Conservation (phyloP, 2,888 invertebrate species). For the Eupeodes luniger region DNA sequence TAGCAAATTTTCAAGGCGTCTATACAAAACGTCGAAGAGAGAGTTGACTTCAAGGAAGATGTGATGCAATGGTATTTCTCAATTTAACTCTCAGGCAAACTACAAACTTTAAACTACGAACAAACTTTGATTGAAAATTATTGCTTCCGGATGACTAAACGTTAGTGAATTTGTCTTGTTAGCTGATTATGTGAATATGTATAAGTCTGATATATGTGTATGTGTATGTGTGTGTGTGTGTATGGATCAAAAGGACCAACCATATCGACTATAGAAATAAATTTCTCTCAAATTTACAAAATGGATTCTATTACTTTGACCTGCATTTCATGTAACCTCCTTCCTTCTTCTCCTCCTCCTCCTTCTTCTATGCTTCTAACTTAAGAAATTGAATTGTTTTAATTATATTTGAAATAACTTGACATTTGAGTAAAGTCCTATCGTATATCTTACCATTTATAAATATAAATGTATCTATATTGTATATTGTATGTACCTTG, state of each 20-base stretch:
- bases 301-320: background rate
- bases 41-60: background rate
- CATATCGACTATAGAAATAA: background rate
- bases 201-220: no score
- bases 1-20: background rate
- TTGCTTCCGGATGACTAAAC: conserved; percentile 9
- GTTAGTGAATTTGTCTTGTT: background rate
- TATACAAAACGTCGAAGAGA: background rate
- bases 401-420: conserved; percentile 14
- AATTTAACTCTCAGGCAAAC: background rate
- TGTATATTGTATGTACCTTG: no score
- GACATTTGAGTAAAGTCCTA: conserved; percentile 1
- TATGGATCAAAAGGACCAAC: background rate
- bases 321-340: background rate
- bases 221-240: background rate
- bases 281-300: background rate
- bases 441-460: no score
- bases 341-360: background rate
- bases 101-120: background rate
- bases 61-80: background rate
- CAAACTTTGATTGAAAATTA: conserved; percentile 27
- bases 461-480: no score
- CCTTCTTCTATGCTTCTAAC: no score
- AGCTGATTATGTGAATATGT: background rate
- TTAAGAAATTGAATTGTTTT: background rate